These are phyloP conservation scores for Nothoprocta pentlandii DNA, from an alignment of 2,113 vertebrate species.

Conservation along the genomic window DNA sequence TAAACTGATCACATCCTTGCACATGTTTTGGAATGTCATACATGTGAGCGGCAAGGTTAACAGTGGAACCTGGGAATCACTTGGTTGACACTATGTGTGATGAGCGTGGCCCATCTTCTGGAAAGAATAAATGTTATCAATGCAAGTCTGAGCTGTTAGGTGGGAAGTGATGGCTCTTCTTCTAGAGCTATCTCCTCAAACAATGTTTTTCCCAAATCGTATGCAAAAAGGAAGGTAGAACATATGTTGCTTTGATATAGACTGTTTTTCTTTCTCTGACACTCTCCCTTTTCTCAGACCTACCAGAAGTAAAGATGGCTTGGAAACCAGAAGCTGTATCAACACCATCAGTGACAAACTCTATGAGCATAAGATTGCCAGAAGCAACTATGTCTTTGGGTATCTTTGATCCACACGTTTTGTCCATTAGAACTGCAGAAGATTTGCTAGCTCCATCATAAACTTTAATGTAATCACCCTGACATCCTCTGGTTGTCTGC, in stretches of 20 bases:
- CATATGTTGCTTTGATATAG: not conserved
- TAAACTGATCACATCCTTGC: not conserved
- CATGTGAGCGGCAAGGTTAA: not conserved
- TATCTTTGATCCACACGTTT: conserved; percentile 58
- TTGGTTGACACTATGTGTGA: not conserved
- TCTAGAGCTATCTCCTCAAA: not conserved
- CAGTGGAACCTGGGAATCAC: not conserved
- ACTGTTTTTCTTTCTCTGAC: not conserved
- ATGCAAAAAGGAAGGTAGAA: not conserved
- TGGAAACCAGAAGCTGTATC: conserved; percentile 58
- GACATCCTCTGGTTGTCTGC: conserved; percentile 34
- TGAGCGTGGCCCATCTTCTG: not conserved
- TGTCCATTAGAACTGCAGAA: conserved; percentile 60
- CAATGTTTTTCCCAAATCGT: not conserved
- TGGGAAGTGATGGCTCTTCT: not conserved
- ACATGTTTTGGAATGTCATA: not conserved
- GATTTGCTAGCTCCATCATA: conserved; percentile 68
- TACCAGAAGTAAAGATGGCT: conserved; percentile 60
- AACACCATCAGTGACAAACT: conserved; percentile 53
- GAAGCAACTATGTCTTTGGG: conserved; percentile 16
- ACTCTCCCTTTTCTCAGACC: not conserved
- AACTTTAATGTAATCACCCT: conserved; percentile 64
- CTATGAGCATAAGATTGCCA: conserved; percentile 37
- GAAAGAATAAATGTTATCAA: not conserved
- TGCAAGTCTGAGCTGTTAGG: not conserved